Evolutionary conservation across 2,888 invertebrate genomes (phyloP), one percentile per base, ranked within the genome.

Genomic region (Drosophila setosimentum): DNA sequence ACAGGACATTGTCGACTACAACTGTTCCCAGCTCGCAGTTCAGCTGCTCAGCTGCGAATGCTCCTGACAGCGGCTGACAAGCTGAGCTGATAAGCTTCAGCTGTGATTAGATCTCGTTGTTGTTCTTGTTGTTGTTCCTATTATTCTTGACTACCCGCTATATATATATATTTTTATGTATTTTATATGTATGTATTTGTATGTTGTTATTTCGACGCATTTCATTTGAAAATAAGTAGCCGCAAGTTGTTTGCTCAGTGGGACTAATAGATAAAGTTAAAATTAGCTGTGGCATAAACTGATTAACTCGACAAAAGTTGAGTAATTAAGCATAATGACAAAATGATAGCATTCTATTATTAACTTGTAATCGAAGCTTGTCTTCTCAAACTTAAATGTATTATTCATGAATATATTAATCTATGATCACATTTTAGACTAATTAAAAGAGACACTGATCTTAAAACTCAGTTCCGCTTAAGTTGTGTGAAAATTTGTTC

Each of bases 1-100:
- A 72, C 79, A 83, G 76, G 81, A 80, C 89, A 86, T 73, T 77
- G 60, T 73, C 63, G 48, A 60, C 54, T 6, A 40, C 37, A 40
- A 57, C 35, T 35, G 53, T 5, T 18, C 35, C 35, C 71, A 35
- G 70, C 57, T 30, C 37, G 30, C 45, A 37, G 42, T 10, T 21
- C 35, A 37, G 35, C 29, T 42, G 42, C n/a, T 21, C n/a, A 55
- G 35, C 27, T 37, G 35, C 11, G 18, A 30, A 0, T 78, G 76
- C 21, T 65, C 35, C 68, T 62, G 76, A 73, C 73, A 68, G 61
- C 49, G 37, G 33, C 64, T 67, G 77, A 75, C 67, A 78, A 54
- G 59, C 71, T 65, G 63, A 68, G 62, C 80, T 62, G 80, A 76
- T 78, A 80, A 78, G 76, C 64, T 21, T 21, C 50, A 55, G 48